These are phyloP conservation scores for Pristis pectinata DNA, from an alignment of 2,797 vertebrate species.

Conservation along the genomic window DNA sequence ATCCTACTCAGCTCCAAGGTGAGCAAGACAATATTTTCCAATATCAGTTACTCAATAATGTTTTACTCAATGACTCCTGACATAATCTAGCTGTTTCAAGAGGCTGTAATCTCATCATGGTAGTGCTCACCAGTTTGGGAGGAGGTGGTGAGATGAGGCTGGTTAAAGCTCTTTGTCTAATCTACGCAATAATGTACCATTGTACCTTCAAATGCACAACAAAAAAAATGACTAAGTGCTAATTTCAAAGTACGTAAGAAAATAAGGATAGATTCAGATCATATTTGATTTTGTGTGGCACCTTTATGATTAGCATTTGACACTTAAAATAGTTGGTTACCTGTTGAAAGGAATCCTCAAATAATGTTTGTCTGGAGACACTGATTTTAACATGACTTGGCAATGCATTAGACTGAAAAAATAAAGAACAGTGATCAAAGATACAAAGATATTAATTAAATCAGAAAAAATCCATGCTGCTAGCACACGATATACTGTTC, in stretches of 20 bases:
- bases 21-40: background rate
- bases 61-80: background rate
- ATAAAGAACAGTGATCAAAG: slow-evolving; percentile 12
- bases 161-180: background rate
- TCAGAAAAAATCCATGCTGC: background rate
- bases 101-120: background rate
- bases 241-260: background rate
- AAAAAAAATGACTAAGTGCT: background rate
- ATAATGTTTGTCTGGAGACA: slow-evolving; percentile 88
- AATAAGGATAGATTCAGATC: background rate
- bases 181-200: background rate
- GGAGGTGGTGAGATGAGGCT: background rate
- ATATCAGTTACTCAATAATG: background rate
- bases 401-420: slow-evolving; percentile 78
- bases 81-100: background rate
- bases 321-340: slow-evolving; percentile 52
- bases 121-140: background rate
- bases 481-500: no score
- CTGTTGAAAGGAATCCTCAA: slow-evolving; percentile 97
- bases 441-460: background rate
- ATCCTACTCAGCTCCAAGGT: no score
- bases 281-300: background rate
- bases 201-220: background rate
- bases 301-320: background rate
- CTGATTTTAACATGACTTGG: slow-evolving; percentile 97